Evolutionary conservation across 2,888 invertebrate genomes (phyloP).

Genomic region (Euspilapteryx auroguttella): DNA sequence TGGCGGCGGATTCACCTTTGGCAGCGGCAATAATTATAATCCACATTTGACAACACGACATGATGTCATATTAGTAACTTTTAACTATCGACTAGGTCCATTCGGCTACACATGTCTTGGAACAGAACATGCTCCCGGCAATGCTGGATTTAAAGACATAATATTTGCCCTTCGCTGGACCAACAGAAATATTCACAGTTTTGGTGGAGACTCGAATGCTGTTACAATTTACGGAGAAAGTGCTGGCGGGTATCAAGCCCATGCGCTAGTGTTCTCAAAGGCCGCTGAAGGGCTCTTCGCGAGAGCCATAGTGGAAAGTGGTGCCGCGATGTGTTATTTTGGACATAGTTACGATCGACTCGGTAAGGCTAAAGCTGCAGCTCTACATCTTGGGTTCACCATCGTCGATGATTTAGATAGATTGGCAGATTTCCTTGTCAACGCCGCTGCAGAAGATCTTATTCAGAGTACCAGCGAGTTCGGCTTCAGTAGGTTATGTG

Average conservation of each 20-base stretch:
- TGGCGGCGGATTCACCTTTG: conserved; percentile 2
- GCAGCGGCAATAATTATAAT: conserved; percentile 2
- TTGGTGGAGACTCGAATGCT: conserved; percentile 15
- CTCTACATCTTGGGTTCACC: background rate
- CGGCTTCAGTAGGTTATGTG: background rate
- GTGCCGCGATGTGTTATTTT: background rate
- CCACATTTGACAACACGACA: conserved; percentile 1
- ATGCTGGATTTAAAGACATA: conserved; percentile 1
- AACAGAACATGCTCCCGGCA: conserved; percentile 3
- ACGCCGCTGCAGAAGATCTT: background rate
- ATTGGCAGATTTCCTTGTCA: conserved; percentile 1
- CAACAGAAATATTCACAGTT: conserved; percentile 15
- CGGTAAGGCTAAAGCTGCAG: background rate
- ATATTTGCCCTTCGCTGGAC: conserved; percentile 7
- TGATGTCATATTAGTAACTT: conserved; percentile 2
- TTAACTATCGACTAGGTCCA: conserved; percentile 2
- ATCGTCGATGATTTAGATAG: conserved; percentile 1
- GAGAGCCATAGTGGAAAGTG: conserved; percentile 3
- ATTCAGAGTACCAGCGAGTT: background rate
- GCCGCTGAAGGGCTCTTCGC: conserved; percentile 2
- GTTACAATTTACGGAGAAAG: conserved; percentile 3
- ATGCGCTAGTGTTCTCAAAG: background rate
- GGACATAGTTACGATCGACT: background rate
- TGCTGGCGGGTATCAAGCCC: background rate
- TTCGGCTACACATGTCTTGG: conserved; percentile 2